These are phyloP conservation scores for Yponomeuta cagnagella DNA, from an alignment of 2,888 invertebrate species.

Conservation along the genomic window DNA sequence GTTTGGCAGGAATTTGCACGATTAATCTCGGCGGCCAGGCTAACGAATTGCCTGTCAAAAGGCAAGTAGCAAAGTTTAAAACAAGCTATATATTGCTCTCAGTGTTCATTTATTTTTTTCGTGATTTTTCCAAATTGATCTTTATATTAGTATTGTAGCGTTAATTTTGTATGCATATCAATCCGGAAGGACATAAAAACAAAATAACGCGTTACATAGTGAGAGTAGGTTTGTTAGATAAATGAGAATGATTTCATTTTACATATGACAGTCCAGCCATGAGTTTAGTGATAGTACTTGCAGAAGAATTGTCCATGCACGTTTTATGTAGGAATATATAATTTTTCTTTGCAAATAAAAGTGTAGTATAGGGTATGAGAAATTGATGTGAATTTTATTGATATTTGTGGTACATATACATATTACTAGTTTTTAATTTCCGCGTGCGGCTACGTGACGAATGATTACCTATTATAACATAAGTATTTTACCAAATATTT, in stretches of 20 bases:
- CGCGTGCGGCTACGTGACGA: not conserved
- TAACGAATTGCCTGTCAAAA: not conserved
- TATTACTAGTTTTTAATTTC: too few species aligned
- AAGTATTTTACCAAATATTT: not conserved
- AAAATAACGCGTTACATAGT: not conserved
- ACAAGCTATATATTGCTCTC: not conserved
- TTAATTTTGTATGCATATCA: conserved; percentile 39
- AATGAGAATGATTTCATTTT: not conserved
- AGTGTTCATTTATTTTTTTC: not conserved
- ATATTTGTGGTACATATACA: not conserved
- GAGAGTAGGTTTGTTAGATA: not conserved
- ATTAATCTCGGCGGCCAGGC: not conserved
- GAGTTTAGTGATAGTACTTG: not conserved
- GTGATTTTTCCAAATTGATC: not conserved
- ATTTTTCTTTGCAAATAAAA: not conserved
- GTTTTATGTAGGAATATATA: not conserved
- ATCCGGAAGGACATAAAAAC: conserved; percentile 26
- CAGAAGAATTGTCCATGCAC: not conserved
- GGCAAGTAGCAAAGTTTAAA: not conserved
- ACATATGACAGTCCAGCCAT: not conserved
- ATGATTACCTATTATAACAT: not conserved
- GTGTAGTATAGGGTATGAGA: too few species aligned
- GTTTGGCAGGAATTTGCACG: too few species aligned
- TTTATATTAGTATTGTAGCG: not conserved
- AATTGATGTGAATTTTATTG: not conserved